Base-by-base conservation (phyloP, 2,797 vertebrate species). In the Champsocephalus esox region DNA sequence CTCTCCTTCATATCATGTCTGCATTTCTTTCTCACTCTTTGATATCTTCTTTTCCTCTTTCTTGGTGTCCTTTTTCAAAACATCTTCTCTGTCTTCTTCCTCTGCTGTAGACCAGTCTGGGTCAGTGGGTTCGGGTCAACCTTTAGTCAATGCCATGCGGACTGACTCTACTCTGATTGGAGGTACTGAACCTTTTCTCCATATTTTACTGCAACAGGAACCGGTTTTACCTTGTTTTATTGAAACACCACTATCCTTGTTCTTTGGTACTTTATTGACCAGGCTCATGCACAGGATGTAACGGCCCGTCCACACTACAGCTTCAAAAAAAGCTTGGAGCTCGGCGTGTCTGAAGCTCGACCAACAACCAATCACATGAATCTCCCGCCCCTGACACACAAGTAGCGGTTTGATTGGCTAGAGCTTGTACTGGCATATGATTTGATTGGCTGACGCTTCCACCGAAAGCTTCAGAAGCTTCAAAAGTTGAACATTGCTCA, bases 121-220 rank as follows among this genome's bases (percentile, higher is more conserved):
- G 93, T 93, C 96, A 77, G 90, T 94, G 94, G 95, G 96, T 84
- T 94, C 96, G 73, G 95, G 96, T 92, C 91, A 97, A 43, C 97
- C 96, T 62, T 90, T 97, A 93, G 92, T 96, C 87, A 96, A 97
- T 94, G 93, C 94, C 87, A 95, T 97, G 88, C 95, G 83, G 95
- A 96, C 92, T 61, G 96, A 97, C 91, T 98, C 97, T 50, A 97
- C 97, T 87, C 92, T 99, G 86, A 97, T 99, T 88, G 97, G 98
- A 97, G 98, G 98, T 99, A 99, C 84, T 75, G 62, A 72, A 75
- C 62, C 60, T 12, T 79, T 67, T 82, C 49, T 43, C 48, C 3
- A 0, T 62, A 11, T 43, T 70, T 49, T 17, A 12, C 38, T 75
- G 21, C 13, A 34, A 56, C 28, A 61, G 21, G 9, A 48, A 65